Evolutionary conservation across 2,888 invertebrate genomes (phyloP).

Genomic region (Mamestra brassicae): DNA sequence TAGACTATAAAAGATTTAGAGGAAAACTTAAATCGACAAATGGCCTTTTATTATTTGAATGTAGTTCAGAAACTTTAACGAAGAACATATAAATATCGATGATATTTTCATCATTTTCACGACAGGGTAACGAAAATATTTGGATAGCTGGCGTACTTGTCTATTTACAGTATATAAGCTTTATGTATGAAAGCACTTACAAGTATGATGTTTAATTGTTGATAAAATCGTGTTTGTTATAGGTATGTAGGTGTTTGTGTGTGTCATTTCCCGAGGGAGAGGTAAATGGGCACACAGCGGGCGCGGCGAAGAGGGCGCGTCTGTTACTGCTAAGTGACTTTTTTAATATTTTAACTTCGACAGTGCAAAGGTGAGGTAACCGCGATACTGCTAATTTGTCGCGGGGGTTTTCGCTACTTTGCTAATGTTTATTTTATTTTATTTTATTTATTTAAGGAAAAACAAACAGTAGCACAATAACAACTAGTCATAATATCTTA

Average conservation of each 20-base stretch:
- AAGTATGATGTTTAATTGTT: slow-evolving; percentile 51
- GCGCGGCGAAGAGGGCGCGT: slow-evolving; percentile 58
- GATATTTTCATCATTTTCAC: not conserved
- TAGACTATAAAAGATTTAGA: no score
- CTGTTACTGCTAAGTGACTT: slow-evolving; percentile 61
- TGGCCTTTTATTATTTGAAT: not conserved
- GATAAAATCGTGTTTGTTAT: slow-evolving; percentile 43
- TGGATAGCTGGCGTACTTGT: not conserved
- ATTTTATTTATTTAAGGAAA: no score
- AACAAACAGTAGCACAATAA: no score
- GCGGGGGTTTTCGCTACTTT: slow-evolving; percentile 29
- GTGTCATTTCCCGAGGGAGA: slow-evolving; percentile 54
- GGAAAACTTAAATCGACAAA: not conserved
- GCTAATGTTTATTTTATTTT: no score
- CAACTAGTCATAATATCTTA: no score
- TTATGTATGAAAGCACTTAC: slow-evolving; percentile 22
- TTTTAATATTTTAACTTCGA: slow-evolving; percentile 65
- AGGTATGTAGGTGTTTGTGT: slow-evolving; percentile 46
- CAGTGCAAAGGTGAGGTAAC: slow-evolving; percentile 58
- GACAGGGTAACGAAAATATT: not conserved
- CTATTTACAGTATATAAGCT: slow-evolving; percentile 4
- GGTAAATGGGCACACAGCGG: slow-evolving; percentile 57
- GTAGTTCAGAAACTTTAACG: not conserved
- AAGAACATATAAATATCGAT: not conserved
- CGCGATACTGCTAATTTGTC: slow-evolving; percentile 53